phyloP scores from a whole-genome alignment of 2,797 vertebrate genomes.

The Adelosebastes latens region DNA sequence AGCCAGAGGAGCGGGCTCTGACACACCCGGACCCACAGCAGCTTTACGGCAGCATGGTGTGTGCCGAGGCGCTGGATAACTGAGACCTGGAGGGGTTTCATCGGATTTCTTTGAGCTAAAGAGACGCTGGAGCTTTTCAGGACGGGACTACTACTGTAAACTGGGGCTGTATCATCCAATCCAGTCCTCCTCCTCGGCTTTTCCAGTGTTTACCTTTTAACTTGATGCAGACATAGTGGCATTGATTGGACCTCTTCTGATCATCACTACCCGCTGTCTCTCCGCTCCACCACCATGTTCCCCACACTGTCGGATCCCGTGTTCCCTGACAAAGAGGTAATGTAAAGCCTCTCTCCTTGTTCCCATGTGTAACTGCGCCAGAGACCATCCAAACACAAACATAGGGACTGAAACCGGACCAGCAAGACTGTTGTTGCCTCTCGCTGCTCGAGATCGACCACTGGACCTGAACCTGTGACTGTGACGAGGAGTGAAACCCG shows the following conservation, averaged over 20 bases:
- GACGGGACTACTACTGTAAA: conserved; percentile 27
- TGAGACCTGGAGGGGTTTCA: conserved; percentile 64
- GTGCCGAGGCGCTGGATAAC: conserved; percentile 82
- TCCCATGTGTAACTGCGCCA: not conserved
- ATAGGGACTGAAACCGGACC: conserved; percentile 15
- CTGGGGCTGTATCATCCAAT: conserved; percentile 30
- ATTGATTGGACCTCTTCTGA: conserved; percentile 32
- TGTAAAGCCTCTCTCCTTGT: conserved; percentile 27
- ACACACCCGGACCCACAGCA: conserved; percentile 78
- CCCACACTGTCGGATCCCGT: conserved; percentile 5
- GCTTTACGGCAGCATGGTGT: conserved; percentile 82
- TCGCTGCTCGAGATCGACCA: conserved; percentile 28
- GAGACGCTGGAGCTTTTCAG: conserved; percentile 24
- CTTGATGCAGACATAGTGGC: conserved; percentile 44
- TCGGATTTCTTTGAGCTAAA: conserved; percentile 24
- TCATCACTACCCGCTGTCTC: conserved; percentile 27
- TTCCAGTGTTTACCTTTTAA: conserved; percentile 53
- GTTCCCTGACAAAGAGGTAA: conserved; percentile 11
- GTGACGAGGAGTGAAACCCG: conserved; percentile 11
- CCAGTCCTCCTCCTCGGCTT: conserved; percentile 34
- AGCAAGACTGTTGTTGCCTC: conserved; percentile 13
- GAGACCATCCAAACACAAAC: conserved; percentile 35
- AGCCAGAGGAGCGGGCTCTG: conserved; percentile 82
- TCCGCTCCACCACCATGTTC: conserved; percentile 3
- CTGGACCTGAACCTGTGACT: conserved; percentile 55